Conservation (phyloP, 2,113 vertebrate genomes). For the Stigmatopora nigra region DNA sequence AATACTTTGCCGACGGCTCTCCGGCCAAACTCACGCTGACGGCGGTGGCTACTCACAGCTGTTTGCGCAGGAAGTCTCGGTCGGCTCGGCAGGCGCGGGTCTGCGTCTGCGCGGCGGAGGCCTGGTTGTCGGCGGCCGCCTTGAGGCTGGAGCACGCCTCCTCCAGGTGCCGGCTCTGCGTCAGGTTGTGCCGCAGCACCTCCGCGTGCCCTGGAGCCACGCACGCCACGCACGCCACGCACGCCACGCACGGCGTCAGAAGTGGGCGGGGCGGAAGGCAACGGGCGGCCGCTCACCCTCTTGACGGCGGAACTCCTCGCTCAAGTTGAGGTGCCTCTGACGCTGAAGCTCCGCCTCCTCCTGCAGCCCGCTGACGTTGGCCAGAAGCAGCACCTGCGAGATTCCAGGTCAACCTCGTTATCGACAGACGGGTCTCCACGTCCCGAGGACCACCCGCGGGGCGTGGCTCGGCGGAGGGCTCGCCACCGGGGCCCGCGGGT, state of each 20-base stretch:
- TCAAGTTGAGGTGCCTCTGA: background rate
- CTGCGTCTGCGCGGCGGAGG: background rate
- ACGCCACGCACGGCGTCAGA: background rate
- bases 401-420: too few species aligned
- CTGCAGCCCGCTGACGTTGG: slow-evolving; percentile 2
- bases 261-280: background rate
- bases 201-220: background rate
- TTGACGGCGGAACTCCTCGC: background rate
- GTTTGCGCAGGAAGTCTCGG: slow-evolving; percentile 1
- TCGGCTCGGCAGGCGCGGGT: slow-evolving; percentile 2
- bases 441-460: too few species aligned
- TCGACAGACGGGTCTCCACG: too few species aligned
- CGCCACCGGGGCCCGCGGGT: too few species aligned
- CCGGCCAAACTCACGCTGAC: background rate
- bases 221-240: background rate
- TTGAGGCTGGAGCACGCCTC: slow-evolving; percentile 5
- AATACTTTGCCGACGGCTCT: background rate
- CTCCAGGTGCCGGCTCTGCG: background rate
- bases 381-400: background rate
- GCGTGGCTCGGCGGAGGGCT: too few species aligned
- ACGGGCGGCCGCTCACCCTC: background rate
- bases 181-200: slow-evolving; percentile 10
- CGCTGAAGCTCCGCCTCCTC: background rate
- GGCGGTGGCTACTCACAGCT: background rate
- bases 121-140: slow-evolving; percentile 9